Evolutionary conservation across 1,140 invertebrate genomes (phyloP).

Genomic region (Holotrichia oblita): DNA sequence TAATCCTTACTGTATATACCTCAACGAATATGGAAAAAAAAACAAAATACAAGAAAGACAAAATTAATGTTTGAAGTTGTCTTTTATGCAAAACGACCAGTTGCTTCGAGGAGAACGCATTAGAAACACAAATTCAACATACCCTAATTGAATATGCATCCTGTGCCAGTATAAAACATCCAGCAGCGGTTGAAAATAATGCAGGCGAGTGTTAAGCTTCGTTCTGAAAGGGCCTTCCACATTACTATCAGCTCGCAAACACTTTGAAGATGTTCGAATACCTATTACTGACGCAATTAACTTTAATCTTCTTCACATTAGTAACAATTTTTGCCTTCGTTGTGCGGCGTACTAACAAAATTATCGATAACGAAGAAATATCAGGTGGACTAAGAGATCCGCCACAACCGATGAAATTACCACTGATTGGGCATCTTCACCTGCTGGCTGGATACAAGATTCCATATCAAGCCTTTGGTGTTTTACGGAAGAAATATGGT

Average conservation of each 20-base stretch:
- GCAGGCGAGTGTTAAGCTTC: slow-evolving; percentile 20
- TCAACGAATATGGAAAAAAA: neutral
- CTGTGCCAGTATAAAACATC: slow-evolving; percentile 1
- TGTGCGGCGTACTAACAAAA: neutral
- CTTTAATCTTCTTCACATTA: neutral
- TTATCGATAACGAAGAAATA: neutral
- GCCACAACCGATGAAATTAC: slow-evolving; percentile 68
- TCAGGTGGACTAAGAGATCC: slow-evolving; percentile 54
- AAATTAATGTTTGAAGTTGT: neutral
- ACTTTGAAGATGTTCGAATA: neutral
- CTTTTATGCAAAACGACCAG: slow-evolving; percentile 7
- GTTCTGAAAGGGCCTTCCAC: neutral
- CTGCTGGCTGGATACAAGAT: slow-evolving; percentile 69
- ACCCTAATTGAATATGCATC: slow-evolving; percentile 26
- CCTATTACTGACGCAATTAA: neutral
- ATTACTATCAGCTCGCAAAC: neutral
- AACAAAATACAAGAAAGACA: neutral
- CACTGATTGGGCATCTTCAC: slow-evolving; percentile 70
- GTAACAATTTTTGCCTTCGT: neutral
- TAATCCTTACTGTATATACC: too few relatives aligned
- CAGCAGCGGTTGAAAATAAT: neutral
- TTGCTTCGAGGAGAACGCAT: neutral
- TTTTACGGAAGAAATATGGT: slow-evolving; percentile 65
- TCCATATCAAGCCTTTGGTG: slow-evolving; percentile 71
- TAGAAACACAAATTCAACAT: slow-evolving; percentile 31